Base-by-base conservation (phyloP, 2,888 invertebrate genomes). In the Calliphora vomitoria region DNA sequence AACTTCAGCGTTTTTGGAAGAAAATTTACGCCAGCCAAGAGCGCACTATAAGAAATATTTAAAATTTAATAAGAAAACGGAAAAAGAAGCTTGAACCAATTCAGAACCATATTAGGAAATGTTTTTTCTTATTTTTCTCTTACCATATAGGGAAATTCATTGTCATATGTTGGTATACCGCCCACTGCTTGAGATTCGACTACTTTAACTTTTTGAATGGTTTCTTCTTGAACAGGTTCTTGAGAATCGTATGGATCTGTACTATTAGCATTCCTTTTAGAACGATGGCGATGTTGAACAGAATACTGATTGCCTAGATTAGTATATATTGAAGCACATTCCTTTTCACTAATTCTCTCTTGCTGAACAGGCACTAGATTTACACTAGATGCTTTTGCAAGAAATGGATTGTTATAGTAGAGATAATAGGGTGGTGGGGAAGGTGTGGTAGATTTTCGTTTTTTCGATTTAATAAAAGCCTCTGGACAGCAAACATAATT, bases 401-500 rank as follows among this genome's bases (percentile, higher is more conserved):
- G 13, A 75, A 62, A 47, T 31, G 62, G 75, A 75, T 75, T 62
- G n/a, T n/a, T 8, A 64, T 31, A 25, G 10, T n/a, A 50, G 1
- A 15, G 20, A 75, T 62, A 62, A 62, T 62, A 50, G 1, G 41
- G 41, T 3, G 4, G 50, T 50, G 6, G 6, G n/a, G 6, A 50
- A 5, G 50, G 15, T n/a, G 50, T 62, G 2, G 60, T 8, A 15
- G 20, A 15, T 79, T 71, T 18, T 68, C 25, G 55, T 64, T 64
- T 18, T 44, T 35, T 35, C 35, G 25, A n/a, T 38, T 64, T 69
- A 35, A 87, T 80, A 44, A 87, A 89, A 5, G 87, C 89, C 47
- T 89, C 89, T 6, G 89, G 89, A 50, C 89, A 89, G 31, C 89
- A 89, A 6, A 89, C 89, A 53, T 81, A 25, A 10, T 79, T 69